Percentiles rank a stretch among this genome's conserved stretches.
Evolutionary conservation across 2,888 invertebrate species (phyloP).

Genomic region (Hydriomena furcata): DNA sequence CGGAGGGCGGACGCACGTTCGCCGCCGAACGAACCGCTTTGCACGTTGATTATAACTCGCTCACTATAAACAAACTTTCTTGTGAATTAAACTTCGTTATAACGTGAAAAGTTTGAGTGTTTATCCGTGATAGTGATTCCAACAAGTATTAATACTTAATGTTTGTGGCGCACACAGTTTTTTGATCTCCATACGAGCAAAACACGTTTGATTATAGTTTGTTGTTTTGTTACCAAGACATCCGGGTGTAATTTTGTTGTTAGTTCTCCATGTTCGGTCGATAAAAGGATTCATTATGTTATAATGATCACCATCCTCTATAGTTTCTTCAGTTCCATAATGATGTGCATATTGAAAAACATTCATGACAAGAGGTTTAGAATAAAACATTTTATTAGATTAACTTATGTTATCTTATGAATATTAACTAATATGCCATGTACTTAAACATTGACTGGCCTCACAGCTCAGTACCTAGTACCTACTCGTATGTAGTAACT

Average conservation of each 20-base stretch:
- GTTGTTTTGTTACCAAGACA: constrained; percentile 78
- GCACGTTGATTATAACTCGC: constrained; percentile 52
- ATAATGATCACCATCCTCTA: constrained; percentile 33
- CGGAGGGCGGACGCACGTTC: constrained; percentile 62
- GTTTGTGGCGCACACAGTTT: constrained; percentile 49
- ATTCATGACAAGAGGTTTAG: constrained; percentile 39
- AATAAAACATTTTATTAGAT: background rate
- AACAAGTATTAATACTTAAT: constrained; percentile 57
- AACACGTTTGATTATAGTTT: constrained; percentile 76
- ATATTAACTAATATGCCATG: background rate
- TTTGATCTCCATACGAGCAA: constrained; percentile 64
- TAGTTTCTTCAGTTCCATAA: constrained; percentile 9
- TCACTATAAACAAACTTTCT: constrained; percentile 58
- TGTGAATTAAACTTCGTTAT: constrained; percentile 62
- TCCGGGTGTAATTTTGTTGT: constrained; percentile 65
- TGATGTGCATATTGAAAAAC: constrained; percentile 40
- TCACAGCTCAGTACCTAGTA: too few species aligned
- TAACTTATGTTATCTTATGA: background rate
- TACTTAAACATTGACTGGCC: background rate
- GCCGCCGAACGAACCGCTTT: constrained; percentile 39
- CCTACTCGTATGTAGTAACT: too few species aligned
- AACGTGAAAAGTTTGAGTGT: constrained; percentile 52
- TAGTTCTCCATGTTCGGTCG: constrained; percentile 44
- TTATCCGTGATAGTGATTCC: constrained; percentile 52
- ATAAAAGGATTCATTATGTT: constrained; percentile 38